Evolutionary conservation across 1,140 invertebrate species (phyloP), one percentile per base, ranked within the genome.

Genomic region (Drosophila melanica): DNA sequence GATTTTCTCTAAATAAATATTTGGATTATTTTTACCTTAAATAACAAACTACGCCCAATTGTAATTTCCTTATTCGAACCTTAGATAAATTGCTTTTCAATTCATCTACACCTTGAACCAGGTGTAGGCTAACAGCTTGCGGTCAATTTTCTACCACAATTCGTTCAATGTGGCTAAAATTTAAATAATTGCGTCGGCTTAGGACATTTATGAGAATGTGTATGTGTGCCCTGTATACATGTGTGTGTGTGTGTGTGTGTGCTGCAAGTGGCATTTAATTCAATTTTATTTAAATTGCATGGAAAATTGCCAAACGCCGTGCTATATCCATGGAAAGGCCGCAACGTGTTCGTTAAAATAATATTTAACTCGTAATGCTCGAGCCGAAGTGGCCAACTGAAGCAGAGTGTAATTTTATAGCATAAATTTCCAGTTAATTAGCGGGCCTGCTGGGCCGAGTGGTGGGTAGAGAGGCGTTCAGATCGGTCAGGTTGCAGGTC

Each of bases 351-450:
- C 39, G 48, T 71, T 63, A 79, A 82, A 87, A 87, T 87, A 71
- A 79, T 87, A 87, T 87, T 87, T 82, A 73, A 58, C 63, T 51
- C 23, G 48, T 51, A 79, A 87, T 76, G 75, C 79, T 78, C 57
- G 48, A 69, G 57, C 65, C 68, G n/a, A 33, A 45, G 44, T 37
- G 66, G 42, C 55, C 58, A 27, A 39, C 50, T 30, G 55, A 41
- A 68, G 73, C 70, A 73, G 68, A 76, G 58, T 87, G 79, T 82
- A 82, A 86, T 87, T 86, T 87, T 65, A 79, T 86, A 82, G 75
- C 82, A 86, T 87, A 86, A 87, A 86, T 86, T 86, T 86, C 82
- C 82, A 86, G 79, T 86, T 86, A 86, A 86, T 86, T 86, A 87
- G 82, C 82, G 79, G 67, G 63, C 73, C 71, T 66, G 39, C 39